phyloP scores from a whole-genome alignment of 92 coral and sea anemone species.

The Porites rus region DNA sequence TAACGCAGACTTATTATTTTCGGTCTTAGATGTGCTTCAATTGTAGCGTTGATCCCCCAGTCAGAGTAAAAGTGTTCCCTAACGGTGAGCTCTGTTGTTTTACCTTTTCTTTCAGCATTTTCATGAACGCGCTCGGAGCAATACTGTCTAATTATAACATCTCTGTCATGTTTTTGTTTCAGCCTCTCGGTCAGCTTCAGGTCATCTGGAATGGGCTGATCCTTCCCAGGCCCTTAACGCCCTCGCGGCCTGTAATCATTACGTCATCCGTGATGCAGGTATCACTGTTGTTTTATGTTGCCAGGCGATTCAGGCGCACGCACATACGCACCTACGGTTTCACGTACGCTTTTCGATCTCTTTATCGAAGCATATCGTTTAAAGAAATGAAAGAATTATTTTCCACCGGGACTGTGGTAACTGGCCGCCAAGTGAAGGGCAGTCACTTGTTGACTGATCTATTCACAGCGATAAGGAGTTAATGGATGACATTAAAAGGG shows the following conservation, averaged over 20 bases:
- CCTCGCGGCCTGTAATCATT: constrained; percentile 86
- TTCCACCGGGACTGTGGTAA: too few species aligned
- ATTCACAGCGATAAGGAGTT: too few species aligned
- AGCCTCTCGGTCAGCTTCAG: constrained; percentile 79
- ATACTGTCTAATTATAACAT: neutral
- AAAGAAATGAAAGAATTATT: too few species aligned
- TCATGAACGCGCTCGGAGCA: too few species aligned
- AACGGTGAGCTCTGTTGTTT: constrained; percentile 53
- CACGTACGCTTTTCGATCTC: too few species aligned
- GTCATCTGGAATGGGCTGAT: constrained; percentile 87
- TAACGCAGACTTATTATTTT: neutral
- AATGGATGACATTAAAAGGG: too few species aligned
- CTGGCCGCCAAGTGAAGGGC: too few species aligned
- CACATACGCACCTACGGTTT: neutral
- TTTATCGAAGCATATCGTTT: too few species aligned
- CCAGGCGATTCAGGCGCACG: neutral
- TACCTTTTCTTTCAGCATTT: too few species aligned
- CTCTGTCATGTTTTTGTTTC: neutral
- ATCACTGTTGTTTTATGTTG: neutral
- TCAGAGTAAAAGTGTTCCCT: constrained; percentile 70
- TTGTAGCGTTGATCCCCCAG: constrained; percentile 54
- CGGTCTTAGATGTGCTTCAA: constrained; percentile 67
- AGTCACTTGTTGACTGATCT: too few species aligned
- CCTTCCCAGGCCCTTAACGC: constrained; percentile 82
- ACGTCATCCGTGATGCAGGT: constrained; percentile 88